These are phyloP conservation scores for Drosophila tani DNA, from an alignment of 1,140 invertebrate species.

Conservation along the genomic window DNA sequence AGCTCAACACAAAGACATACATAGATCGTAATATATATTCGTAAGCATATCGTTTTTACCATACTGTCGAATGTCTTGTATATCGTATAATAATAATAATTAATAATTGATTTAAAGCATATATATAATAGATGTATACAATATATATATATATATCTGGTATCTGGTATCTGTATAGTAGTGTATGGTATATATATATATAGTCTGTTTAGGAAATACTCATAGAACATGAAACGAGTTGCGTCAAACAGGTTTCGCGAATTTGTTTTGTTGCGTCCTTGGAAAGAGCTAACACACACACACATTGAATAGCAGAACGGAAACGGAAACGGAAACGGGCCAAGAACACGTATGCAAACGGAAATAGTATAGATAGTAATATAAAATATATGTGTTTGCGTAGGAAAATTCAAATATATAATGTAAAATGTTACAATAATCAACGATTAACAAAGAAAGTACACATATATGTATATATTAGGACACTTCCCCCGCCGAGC, in stretches of 20 bases:
- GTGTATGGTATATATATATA: slow-evolving; percentile 55
- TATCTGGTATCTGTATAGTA: slow-evolving; percentile 57
- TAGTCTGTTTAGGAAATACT: slow-evolving; percentile 82
- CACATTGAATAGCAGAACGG: slow-evolving; percentile 42
- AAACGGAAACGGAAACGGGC: slow-evolving; percentile 18
- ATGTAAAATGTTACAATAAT: slow-evolving; percentile 65
- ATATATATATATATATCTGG: slow-evolving; percentile 44
- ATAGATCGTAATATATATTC: slow-evolving; percentile 65
- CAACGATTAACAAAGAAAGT: slow-evolving; percentile 77
- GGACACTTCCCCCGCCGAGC: slow-evolving; percentile 16
- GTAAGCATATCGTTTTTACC: slow-evolving; percentile 78
- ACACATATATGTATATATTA: slow-evolving; percentile 46
- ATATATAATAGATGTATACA: slow-evolving; percentile 59
- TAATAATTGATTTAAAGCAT: slow-evolving; percentile 83
- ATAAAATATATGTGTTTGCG: slow-evolving; percentile 14
- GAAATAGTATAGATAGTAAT: slow-evolving; percentile 26
- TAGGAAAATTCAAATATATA: slow-evolving; percentile 59
- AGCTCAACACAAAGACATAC: slow-evolving; percentile 54
- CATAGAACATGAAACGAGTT: slow-evolving; percentile 67
- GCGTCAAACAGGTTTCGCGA: slow-evolving; percentile 14
- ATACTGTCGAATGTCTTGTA: slow-evolving; percentile 82
- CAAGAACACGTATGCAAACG: slow-evolving; percentile 17
- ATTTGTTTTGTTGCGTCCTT: slow-evolving; percentile 24
- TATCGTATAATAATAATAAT: slow-evolving; percentile 77
- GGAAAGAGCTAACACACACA: slow-evolving; percentile 19